Evolutionary conservation across 2,888 invertebrate species (phyloP).

Genomic region (Phasia obesa): DNA sequence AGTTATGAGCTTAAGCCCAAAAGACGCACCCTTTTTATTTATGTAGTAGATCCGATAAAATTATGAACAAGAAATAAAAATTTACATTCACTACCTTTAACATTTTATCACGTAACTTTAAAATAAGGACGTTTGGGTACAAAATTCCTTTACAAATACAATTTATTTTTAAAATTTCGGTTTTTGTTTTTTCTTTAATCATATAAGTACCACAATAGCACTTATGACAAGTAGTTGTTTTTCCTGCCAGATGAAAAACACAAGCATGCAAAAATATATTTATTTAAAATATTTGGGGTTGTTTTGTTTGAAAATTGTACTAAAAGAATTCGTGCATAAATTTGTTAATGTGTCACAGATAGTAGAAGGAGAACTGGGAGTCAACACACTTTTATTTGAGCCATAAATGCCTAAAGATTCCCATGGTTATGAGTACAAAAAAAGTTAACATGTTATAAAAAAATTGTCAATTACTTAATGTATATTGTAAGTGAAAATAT

Average conservation of each 20-base stretch:
- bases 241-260: background rate
- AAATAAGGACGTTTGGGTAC: constrained; percentile 39
- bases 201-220: constrained; percentile 1
- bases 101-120: constrained; percentile 67
- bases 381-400: constrained; percentile 2
- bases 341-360: constrained; percentile 33
- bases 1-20: constrained; percentile 29
- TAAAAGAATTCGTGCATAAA: constrained; percentile 33
- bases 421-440: background rate
- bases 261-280: background rate
- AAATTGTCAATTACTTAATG: background rate
- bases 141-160: constrained; percentile 51
- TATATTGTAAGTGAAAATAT: no score
- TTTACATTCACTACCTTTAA: constrained; percentile 60
- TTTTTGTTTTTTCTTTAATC: background rate
- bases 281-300: constrained; percentile 33
- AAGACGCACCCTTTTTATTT: constrained; percentile 63
- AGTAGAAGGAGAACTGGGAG: background rate
- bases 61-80: constrained; percentile 31
- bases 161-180: constrained; percentile 39
- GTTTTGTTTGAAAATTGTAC: constrained; percentile 20
- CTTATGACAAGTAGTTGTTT: background rate
- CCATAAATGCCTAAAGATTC: constrained; percentile 8
- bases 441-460: background rate
- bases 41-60: background rate